Evolutionary conservation across 1,140 invertebrate genomes (phyloP).

Genomic region (Laupala kohalensis): DNA sequence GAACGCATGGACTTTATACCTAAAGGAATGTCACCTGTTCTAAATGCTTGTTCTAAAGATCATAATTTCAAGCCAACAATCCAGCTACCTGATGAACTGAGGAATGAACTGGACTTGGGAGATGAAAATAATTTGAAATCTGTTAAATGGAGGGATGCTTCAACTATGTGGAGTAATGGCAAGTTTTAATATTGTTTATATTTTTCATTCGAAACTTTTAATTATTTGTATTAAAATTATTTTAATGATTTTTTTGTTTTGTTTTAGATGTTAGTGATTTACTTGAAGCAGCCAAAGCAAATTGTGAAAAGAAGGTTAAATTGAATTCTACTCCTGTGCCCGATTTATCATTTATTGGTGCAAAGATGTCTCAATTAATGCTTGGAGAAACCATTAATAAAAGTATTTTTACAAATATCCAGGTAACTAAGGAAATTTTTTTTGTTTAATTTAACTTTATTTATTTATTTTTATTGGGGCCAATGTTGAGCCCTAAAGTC

Average conservation of each 20-base stretch:
- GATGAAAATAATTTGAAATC: conserved; percentile 21
- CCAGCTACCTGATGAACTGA: neutral
- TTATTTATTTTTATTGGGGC: too few relatives aligned
- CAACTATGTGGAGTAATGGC: neutral
- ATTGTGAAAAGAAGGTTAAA: neutral
- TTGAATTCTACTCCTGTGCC: neutral
- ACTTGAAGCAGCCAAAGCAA: neutral
- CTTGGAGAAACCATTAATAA: neutral
- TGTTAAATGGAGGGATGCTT: conserved; percentile 24
- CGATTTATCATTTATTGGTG: neutral
- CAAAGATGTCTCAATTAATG: neutral
- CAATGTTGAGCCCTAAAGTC: too few relatives aligned
- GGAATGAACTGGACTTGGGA: neutral
- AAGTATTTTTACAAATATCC: neutral
- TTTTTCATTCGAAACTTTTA: neutral
- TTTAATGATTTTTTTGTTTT: neutral
- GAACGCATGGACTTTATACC: conserved; percentile 26
- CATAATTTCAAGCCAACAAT: neutral
- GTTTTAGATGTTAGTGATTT: neutral
- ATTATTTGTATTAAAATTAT: neutral
- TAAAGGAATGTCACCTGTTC: conserved; percentile 29
- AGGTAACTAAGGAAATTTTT: too few relatives aligned
- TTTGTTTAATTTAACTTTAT: too few relatives aligned
- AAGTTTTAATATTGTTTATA: neutral
- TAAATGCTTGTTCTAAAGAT: conserved; percentile 13